Percentiles rank a stretch among this genome's conserved stretches.
Evolutionary conservation across 1,140 invertebrate genomes (phyloP).

Genomic region (Acromyrmex heyeri): DNA sequence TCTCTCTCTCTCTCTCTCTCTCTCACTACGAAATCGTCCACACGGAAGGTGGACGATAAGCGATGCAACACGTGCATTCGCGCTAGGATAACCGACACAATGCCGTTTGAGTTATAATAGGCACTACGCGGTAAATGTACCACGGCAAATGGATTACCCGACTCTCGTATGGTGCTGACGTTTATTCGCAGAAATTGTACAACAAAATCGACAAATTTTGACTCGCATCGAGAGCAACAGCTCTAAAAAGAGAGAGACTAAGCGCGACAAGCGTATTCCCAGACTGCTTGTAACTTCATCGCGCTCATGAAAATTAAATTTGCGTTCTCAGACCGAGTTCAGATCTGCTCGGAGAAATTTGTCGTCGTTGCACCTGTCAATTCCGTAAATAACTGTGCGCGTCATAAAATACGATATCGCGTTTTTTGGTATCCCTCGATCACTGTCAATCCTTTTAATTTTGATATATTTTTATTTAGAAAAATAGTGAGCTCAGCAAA

Average conservation of each 20-base stretch:
- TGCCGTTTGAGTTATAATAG: constrained; percentile 40
- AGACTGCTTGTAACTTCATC: neutral
- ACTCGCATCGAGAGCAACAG: neutral
- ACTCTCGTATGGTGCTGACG: neutral
- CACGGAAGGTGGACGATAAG: constrained; percentile 20
- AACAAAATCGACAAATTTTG: neutral
- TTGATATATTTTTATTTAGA: neutral
- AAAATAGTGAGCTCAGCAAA: neutral
- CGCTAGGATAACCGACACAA: constrained; percentile 18
- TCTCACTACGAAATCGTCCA: constrained; percentile 4
- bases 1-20: neutral
- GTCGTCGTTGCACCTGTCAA: constrained; percentile 16
- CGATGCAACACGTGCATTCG: constrained; percentile 41
- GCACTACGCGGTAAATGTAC: constrained; percentile 29
- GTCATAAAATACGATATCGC: neutral
- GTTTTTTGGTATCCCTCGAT: constrained; percentile 19
- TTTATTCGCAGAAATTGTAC: constrained; percentile 31
- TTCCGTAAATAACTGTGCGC: constrained; percentile 4
- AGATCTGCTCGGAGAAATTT: neutral
- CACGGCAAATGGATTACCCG: constrained; percentile 33
- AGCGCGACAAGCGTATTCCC: neutral
- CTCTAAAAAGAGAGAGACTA: neutral
- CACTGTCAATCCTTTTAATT: neutral
- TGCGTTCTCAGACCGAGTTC: neutral
- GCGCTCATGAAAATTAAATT: constrained; percentile 36